phyloP scores from a whole-genome alignment of 2,797 vertebrate species.

The Liparis tanakae region DNA sequence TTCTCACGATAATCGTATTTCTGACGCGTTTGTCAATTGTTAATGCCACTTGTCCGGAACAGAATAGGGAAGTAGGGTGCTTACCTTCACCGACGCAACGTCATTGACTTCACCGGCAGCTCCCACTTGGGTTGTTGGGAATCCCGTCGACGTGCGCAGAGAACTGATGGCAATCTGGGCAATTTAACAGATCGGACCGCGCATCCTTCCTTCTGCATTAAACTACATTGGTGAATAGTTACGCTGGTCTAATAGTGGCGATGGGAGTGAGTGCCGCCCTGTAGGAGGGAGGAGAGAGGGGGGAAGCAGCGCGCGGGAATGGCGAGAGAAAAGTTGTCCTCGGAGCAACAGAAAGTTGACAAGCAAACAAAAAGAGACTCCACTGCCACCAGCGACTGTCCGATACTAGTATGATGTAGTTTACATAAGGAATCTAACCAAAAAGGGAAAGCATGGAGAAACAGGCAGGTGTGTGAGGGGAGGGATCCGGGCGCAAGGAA shows the following conservation, averaged over 20 bases:
- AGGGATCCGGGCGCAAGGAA: conserved; percentile 55
- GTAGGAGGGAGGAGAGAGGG: neutral
- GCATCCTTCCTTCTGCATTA: conserved; percentile 63
- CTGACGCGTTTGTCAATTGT: conserved; percentile 59
- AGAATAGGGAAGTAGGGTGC: conserved; percentile 61
- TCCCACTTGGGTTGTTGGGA: conserved; percentile 70
- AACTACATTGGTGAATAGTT: conserved; percentile 52
- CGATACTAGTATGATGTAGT: conserved; percentile 32
- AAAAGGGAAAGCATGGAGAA: conserved; percentile 41
- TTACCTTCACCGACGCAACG: conserved; percentile 80
- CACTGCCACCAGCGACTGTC: conserved; percentile 31
- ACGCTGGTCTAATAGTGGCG: conserved; percentile 33
- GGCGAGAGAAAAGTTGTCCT: conserved; percentile 61
- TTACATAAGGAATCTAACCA: conserved; percentile 42
- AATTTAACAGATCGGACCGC: conserved; percentile 67
- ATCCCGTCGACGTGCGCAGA: conserved; percentile 70
- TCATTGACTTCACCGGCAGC: conserved; percentile 71
- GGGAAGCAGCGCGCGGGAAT: conserved; percentile 33
- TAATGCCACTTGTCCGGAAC: conserved; percentile 55
- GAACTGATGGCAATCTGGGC: conserved; percentile 59
- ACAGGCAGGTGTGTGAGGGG: conserved; percentile 52
- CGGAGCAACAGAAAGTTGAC: conserved; percentile 60
- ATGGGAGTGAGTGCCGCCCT: conserved; percentile 21
- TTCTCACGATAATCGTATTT: conserved; percentile 53
- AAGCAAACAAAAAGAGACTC: conserved; percentile 43